Percentiles rank a stretch among this genome's conserved stretches.
Evolutionary conservation across 2,113 vertebrate species (phyloP).

Genomic region (Rhipidura dahli): DNA sequence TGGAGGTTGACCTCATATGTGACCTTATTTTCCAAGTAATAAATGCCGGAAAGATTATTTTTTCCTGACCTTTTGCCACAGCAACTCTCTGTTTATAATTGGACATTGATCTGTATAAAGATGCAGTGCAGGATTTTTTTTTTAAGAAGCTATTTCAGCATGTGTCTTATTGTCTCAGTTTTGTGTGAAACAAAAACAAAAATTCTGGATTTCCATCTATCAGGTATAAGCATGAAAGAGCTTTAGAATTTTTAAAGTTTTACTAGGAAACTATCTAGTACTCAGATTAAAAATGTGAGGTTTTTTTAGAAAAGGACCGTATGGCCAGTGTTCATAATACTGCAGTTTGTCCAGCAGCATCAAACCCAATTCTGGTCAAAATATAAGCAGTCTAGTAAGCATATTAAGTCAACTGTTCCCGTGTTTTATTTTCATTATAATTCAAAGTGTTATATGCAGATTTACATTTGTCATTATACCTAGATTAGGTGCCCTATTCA

Average conservation of each 20-base stretch:
- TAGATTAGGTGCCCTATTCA: not conserved
- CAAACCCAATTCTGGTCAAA: not conserved
- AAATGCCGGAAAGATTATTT: constrained; percentile 50
- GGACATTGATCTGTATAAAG: constrained; percentile 61
- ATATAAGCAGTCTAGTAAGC: not conserved
- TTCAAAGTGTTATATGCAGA: not conserved
- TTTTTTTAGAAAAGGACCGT: not conserved
- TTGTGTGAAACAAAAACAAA: not conserved
- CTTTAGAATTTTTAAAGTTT: not conserved
- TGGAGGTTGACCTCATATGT: constrained; percentile 69
- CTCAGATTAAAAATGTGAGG: not conserved
- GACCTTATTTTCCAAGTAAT: constrained; percentile 58
- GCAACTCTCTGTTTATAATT: constrained; percentile 56
- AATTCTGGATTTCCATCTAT: not conserved
- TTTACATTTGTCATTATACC: not conserved
- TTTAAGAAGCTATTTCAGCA: not conserved
- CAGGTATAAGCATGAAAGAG: not conserved
- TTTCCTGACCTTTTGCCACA: constrained; percentile 48
- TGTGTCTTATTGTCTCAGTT: not conserved
- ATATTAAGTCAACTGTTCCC: not conserved
- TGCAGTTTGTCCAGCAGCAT: not conserved
- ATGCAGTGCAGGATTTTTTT: not conserved
- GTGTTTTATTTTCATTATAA: not conserved
- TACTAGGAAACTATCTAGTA: not conserved
- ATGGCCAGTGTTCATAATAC: not conserved